phyloP scores from a whole-genome alignment of 2,797 vertebrate species.

The Neostethus bicornis region DNA sequence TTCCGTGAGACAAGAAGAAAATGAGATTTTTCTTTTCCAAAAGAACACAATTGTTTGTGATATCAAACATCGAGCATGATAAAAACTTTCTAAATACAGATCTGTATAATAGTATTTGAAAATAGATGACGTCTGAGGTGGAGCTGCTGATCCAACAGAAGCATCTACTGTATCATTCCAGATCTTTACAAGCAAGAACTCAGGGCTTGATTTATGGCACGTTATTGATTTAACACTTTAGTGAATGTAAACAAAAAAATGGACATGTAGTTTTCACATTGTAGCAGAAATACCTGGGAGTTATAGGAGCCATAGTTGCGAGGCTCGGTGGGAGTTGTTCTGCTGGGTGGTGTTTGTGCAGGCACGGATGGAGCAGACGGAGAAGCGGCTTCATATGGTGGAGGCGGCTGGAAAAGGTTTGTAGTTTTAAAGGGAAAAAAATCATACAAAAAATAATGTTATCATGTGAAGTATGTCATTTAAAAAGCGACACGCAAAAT shows the following conservation, averaged over 20 bases:
- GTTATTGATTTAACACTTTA: background rate
- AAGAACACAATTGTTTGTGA: conserved; percentile 7
- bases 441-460: too few species aligned
- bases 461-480: too few species aligned
- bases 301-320: conserved; percentile 93
- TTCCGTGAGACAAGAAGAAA: conserved; percentile 11
- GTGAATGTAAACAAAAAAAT: background rate
- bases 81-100: background rate
- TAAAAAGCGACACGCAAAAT: too few species aligned
- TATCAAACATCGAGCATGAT: background rate
- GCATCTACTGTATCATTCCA: background rate
- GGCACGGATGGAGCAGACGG: conserved; percentile 64
- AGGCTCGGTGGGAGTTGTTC: conserved; percentile 87
- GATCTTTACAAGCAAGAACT: background rate
- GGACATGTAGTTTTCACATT: background rate
- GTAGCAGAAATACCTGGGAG: conserved; percentile 80
- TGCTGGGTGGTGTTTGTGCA: conserved; percentile 77
- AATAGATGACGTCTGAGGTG: background rate
- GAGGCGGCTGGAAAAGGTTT: conserved; percentile 64
- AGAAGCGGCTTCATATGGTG: conserved; percentile 76
- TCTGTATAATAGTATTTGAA: background rate
- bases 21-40: conserved; percentile 14
- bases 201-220: background rate
- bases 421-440: background rate
- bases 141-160: background rate